phyloP scores from a whole-genome alignment of 35 echinoderm and acorn worm species.

The Anneissia japonica region DNA sequence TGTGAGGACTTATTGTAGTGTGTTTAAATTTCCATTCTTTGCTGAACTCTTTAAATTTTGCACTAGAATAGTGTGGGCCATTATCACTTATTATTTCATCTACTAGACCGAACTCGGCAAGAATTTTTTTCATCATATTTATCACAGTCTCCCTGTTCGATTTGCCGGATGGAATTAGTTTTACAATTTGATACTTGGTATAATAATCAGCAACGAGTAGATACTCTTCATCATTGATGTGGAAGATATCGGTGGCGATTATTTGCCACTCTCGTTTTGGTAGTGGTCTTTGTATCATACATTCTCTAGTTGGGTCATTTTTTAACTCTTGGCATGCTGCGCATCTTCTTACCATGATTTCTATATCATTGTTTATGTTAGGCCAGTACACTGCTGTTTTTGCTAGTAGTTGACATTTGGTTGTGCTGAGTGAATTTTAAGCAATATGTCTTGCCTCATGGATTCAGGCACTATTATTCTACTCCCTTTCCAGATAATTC shows the following conservation, averaged over 20 bases:
- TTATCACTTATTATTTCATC: conserved; percentile 44
- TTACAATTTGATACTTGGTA: conserved; percentile 28
- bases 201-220: conserved; percentile 52
- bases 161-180: conserved; percentile 9
- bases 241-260: conserved; percentile 52
- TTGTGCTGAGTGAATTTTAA: conserved; percentile 20
- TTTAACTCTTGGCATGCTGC: conserved; percentile 41
- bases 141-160: conserved; percentile 38
- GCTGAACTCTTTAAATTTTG: conserved; percentile 19
- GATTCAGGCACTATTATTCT: conserved; percentile 4
- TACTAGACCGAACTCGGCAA: conserved; percentile 61
- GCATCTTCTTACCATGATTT: background rate
- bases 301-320: background rate
- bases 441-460: conserved; percentile 31
- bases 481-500: conserved; percentile 17
- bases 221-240: conserved; percentile 43
- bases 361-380: conserved; percentile 43
- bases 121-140: conserved; percentile 42
- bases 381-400: conserved; percentile 59
- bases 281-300: conserved; percentile 19
- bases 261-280: conserved; percentile 28
- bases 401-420: conserved; percentile 26
- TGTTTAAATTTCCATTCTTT: conserved; percentile 17
- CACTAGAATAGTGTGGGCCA: conserved; percentile 40
- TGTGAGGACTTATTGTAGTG: conserved; percentile 9